Base-by-base conservation (phyloP, 2,113 vertebrate species). In the Steatornis caripensis region DNA sequence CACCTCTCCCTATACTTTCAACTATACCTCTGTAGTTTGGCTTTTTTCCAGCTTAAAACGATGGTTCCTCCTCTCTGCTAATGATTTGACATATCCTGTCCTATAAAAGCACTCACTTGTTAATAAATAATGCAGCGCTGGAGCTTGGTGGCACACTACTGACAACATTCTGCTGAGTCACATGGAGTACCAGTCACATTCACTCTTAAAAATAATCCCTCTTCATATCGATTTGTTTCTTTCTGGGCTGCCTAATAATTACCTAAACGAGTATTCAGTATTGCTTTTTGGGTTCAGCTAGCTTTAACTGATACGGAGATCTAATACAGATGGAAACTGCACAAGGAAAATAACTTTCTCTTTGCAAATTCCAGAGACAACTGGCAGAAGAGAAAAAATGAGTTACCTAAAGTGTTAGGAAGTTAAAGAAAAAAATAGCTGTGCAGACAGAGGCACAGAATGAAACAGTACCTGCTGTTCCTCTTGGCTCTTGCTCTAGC, bases 401-500 rank as follows among this genome's bases (percentile, higher is more conserved):
- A 87, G 48, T 37, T 43, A 51, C 0, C 75, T 51, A 36, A 77
- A 66, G 26, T 5, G 5, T 48, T 12, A n/a, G 32, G 37, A 45
- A 20, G 66, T 82, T 49, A 27, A 69, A 66, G 16, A 51, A 53
- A n/a, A 70, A 11, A 53, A 19, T 7, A 34, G 15, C 29, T 37
- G 4, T 39, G 75, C 41, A 43, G 34, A 16, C 2, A 14, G 11
- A 29, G 16, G 18, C 51, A 83, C 11, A 74, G 45, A 66, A 49
- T 43, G 32, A 32, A 34, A 77, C 58, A 15, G 64, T 99, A 99
- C 99, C 99, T 99, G 99, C 99, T 99, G 97, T 99, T 99, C 79
- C 99, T 98, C 97, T 99, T 99, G 12, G 99, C 99, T 96, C 99
- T 98, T 16, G 99, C 99, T 48, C 99, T 98, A 29, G 99, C 99